These are phyloP conservation scores for Cyclopterus lumpus DNA, from an alignment of 2,797 vertebrate species.

Conservation along the genomic window DNA sequence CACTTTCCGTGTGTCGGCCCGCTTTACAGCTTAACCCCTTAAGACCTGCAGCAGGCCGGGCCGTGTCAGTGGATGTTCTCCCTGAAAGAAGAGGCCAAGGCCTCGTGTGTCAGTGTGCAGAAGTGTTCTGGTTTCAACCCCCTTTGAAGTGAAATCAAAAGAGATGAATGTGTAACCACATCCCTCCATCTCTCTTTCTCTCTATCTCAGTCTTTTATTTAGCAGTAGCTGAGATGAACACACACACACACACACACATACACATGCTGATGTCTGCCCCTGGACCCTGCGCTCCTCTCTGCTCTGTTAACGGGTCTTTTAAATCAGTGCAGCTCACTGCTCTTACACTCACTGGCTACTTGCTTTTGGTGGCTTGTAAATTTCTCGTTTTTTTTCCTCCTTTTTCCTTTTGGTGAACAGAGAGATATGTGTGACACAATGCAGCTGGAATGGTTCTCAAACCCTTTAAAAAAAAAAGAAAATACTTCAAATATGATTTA, in stretches of 20 bases:
- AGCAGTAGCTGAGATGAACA: background rate
- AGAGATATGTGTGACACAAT: conserved; percentile 25
- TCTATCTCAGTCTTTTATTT: conserved; percentile 8
- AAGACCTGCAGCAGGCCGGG: conserved; percentile 64
- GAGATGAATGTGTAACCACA: conserved; percentile 74
- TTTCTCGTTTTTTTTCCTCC: background rate
- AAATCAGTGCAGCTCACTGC: conserved; percentile 49
- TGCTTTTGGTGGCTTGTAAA: conserved; percentile 59
- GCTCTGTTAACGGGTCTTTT: conserved; percentile 55
- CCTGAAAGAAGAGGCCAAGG: conserved; percentile 52
- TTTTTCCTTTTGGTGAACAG: conserved; percentile 28
- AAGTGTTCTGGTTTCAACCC: conserved; percentile 73
- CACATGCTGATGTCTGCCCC: conserved; percentile 52
- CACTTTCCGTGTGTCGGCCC: conserved; percentile 67
- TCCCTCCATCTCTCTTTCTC: conserved; percentile 30
- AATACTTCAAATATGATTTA: conserved; percentile 19
- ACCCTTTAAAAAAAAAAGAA: conserved; percentile 10
- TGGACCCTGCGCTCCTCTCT: conserved; percentile 35
- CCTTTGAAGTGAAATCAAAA: conserved; percentile 77
- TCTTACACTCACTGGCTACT: conserved; percentile 31
- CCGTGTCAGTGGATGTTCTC: conserved; percentile 56
- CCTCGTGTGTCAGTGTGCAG: conserved; percentile 71
- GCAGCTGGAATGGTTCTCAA: conserved; percentile 29
- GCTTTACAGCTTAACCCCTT: conserved; percentile 75
- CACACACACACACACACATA: conserved; percentile 7